Conservation (phyloP, 2,888 invertebrate genomes). For the Lochmaea capreae region DNA sequence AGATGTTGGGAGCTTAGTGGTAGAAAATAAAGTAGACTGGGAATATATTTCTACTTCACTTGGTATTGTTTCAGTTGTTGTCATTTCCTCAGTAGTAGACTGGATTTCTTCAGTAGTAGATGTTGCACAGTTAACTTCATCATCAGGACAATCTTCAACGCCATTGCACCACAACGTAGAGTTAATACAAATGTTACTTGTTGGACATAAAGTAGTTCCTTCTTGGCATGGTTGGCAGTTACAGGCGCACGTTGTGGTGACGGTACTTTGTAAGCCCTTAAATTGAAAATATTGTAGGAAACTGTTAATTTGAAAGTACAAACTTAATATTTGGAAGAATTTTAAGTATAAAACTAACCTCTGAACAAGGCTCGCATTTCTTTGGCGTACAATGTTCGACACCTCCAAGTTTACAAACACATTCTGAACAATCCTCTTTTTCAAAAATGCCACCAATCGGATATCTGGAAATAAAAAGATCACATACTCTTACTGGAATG, state of each 20-base stretch:
- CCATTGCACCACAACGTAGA: conserved; percentile 84
- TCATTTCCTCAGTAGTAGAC: background rate
- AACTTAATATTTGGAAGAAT: too few relatives aligned
- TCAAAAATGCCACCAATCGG: conserved; percentile 78
- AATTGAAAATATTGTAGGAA: conserved; percentile 1
- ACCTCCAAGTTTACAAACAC: conserved; percentile 83
- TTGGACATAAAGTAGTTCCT: conserved; percentile 77
- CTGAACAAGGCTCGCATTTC: conserved; percentile 74
- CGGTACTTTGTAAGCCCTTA: conserved; percentile 71
- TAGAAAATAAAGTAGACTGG: too few relatives aligned
- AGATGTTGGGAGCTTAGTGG: background rate
- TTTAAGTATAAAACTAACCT: conserved; percentile 61
- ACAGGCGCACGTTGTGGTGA: conserved; percentile 76
- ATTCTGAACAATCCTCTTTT: conserved; percentile 80
- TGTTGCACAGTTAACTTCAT: conserved; percentile 76
- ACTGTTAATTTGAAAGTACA: background rate
- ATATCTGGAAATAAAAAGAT: conserved; percentile 68
- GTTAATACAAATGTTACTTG: conserved; percentile 79
- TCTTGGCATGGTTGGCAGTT: conserved; percentile 78
- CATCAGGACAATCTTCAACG: conserved; percentile 83
- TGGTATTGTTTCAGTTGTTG: background rate
- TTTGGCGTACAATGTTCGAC: conserved; percentile 76
- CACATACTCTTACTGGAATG: background rate
- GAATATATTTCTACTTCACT: background rate
- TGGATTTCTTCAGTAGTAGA: conserved; percentile 40